Conservation (phyloP, 2,797 vertebrate genomes). For the Gymnopithys bicolor region DNA sequence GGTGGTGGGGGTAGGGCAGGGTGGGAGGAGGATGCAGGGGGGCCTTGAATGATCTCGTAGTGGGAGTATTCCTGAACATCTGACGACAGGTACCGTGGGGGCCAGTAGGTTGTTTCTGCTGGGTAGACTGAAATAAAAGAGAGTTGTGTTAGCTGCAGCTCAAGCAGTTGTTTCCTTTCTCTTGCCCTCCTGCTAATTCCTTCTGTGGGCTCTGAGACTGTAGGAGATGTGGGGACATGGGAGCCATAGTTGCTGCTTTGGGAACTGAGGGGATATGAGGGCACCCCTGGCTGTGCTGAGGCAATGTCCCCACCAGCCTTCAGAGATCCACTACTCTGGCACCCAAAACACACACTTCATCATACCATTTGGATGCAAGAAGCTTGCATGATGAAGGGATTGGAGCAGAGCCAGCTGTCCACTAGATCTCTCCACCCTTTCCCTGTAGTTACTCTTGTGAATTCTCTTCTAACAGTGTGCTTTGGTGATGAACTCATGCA, state of each 20-base stretch:
- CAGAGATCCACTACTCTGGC: neutral
- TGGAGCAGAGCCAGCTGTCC: neutral
- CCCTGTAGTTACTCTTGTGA: neutral
- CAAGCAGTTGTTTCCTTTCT: neutral
- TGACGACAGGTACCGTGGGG: conserved; percentile 75
- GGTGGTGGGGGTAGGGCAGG: conserved; percentile 72
- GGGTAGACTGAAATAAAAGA: conserved; percentile 76
- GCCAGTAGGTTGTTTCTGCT: conserved; percentile 74
- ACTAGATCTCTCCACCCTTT: neutral
- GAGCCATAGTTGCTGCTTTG: neutral
- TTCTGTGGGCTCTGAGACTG: neutral
- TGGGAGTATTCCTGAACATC: conserved; percentile 86
- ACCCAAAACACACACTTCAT: neutral
- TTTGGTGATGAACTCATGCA: neutral
- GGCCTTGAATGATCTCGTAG: conserved; percentile 85
- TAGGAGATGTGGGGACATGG: neutral
- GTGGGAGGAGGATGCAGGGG: conserved; percentile 74
- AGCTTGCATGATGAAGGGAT: neutral
- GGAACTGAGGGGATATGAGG: neutral
- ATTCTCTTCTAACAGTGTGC: neutral
- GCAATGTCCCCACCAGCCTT: neutral
- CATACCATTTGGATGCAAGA: fast-evolving
- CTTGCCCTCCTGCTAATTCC: neutral
- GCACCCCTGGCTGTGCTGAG: neutral
- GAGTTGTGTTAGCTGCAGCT: neutral